Evolutionary conservation across 2,888 invertebrate genomes (phyloP).

Genomic region (Alloplasta piceator): DNA sequence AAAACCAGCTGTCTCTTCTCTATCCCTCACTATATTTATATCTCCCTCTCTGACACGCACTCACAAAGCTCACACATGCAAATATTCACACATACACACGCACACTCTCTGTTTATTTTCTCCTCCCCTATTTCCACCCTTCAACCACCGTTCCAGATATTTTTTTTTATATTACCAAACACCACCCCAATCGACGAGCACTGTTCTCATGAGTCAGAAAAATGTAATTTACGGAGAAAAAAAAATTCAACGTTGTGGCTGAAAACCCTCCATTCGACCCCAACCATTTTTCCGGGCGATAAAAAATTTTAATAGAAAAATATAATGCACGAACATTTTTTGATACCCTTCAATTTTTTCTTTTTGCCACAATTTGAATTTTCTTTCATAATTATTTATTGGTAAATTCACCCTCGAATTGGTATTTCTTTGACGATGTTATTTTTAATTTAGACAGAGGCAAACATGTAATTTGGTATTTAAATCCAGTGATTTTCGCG

Average conservation of each 20-base stretch:
- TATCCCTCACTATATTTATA: constrained; percentile 21
- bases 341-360: too few species aligned
- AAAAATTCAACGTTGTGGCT: neutral
- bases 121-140: constrained; percentile 25
- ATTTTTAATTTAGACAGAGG: too few species aligned
- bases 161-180: constrained; percentile 11
- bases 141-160: constrained; percentile 29
- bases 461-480: neutral
- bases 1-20: constrained; percentile 44
- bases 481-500: neutral
- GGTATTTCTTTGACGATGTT: neutral
- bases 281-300: too few species aligned
- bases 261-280: too few species aligned
- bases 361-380: neutral
- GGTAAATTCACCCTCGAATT: too few species aligned
- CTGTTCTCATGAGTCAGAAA: constrained; percentile 12
- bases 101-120: neutral
- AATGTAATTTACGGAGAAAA: neutral
- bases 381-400: too few species aligned
- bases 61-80: neutral
- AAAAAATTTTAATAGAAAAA: too few species aligned
- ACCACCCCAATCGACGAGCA: constrained; percentile 1
- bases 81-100: constrained; percentile 10
- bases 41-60: constrained; percentile 16
- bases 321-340: too few species aligned